Evolutionary conservation across 2,113 vertebrate genomes (phyloP), one percentile per base, ranked within the genome.

Genomic region (Labeo catla): DNA sequence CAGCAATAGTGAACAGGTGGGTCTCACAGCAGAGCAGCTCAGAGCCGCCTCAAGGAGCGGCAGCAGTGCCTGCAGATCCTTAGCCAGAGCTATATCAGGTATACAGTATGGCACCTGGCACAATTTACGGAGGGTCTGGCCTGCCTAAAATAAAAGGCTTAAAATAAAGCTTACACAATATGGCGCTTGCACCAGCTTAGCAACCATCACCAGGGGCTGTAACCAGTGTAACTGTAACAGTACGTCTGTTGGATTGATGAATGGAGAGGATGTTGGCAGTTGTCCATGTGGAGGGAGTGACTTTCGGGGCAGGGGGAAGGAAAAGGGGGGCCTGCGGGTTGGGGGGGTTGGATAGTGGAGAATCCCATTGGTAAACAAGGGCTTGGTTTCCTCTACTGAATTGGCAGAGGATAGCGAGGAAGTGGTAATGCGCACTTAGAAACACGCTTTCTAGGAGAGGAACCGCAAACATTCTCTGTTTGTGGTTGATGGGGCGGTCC

Each of bases 61-160:
- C 52, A 54, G 86, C 36, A 87, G 83, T 6, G 49, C 76, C 76
- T 65, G 84, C 70, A 23, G 78, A 85, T 84, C 77, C 73, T 57
- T 61, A 88, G 86, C 88, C 79, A 83, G 83, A 77, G 83, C 87
- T 89, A 89, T 89, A 90, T 89, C 84, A 36, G 82, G 87, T 73
- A 21, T 89, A 85, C 88, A 90, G 88, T 87, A 89, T 80, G 90
- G 86, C 89, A 91, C 90, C 80, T 91, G 91, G 89, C 83, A 72
- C 81, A 72, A 83, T 77, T 39, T 79, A 80, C 57, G 86, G 87
- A 68, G 78, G 78, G 87, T 76, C 83, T 84, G 87, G 85, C 39
- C 59, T 83, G 74, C 82, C 86, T 87, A 83, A 90, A 90, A 89
- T 88, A 84, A 85, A 89, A 85, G 74, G 77, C 72, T 36, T 86